Evolutionary conservation across 2,888 invertebrate genomes (phyloP), one percentile per base, ranked within the genome.

Genomic region (Eulithis prunata): DNA sequence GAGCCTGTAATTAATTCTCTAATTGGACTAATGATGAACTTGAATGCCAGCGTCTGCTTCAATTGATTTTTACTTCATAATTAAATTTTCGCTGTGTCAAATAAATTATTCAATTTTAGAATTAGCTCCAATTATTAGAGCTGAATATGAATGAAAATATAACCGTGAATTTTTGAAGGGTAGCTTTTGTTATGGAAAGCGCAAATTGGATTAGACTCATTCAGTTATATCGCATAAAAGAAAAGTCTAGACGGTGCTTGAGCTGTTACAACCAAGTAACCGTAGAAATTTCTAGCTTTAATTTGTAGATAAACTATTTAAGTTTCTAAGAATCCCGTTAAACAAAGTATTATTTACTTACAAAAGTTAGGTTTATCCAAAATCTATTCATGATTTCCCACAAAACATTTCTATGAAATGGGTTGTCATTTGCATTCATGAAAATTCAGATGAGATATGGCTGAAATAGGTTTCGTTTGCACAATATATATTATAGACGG

Each of bases 1-100:
- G 76, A 78, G 69, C 70, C 65, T 70, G 82, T 81, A 78, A 83
- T 83, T 83, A 83, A 80, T 78, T 73, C 64, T 58, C 71, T 81
- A 80, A 84, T 84, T 84, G 74, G 70, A 79, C 74, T 77, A 81
- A 80, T 79, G 69, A 78, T 70, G 66, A 76, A 69, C 70, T 75
- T 64, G 71, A 71, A 75, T 72, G 71, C 64, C 59, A 55, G 55
- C 61, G 71, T 69, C 70, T 75, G 68, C 72, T 72, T 61, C 77
- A 77, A 81, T 83, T 81, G 78, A 77, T 79, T 80, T 81, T 78
- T 75, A 70, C 74, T 71, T 62, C 54, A 74, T 78, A 74, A 78
- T 76, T 77, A 64, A 75, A 76, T 71, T 61, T 57, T 59, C 66
- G 62, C 61, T 61, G 68, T 60, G 67, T 63, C 66, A 55, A 70